A percentile compares a stretch with the other conserved stretches of the same genome.
These are phyloP conservation scores for Drosophila mayri DNA, from an alignment of 1,140 invertebrate genomes.

Conservation along the genomic window DNA sequence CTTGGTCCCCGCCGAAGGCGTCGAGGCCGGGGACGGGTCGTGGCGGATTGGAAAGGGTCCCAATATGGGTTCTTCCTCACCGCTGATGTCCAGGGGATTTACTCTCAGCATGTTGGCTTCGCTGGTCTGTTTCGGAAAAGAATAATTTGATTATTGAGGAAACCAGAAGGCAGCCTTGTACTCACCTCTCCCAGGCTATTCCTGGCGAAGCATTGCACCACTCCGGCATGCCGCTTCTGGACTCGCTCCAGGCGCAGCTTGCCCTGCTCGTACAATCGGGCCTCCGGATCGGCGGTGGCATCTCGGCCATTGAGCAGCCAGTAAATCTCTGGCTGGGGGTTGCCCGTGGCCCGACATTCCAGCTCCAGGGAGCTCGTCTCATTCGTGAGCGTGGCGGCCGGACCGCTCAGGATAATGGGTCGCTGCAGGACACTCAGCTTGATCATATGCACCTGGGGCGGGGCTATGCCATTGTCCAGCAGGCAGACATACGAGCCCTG, in stretches of 20 bases:
- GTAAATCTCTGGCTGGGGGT: constrained; percentile 89
- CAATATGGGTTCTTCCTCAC: constrained; percentile 75
- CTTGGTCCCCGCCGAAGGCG: constrained; percentile 60
- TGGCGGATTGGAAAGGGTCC: constrained; percentile 73
- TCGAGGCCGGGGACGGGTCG: constrained; percentile 32
- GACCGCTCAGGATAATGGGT: constrained; percentile 87
- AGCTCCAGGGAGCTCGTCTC: constrained; percentile 89
- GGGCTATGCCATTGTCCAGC: constrained; percentile 85
- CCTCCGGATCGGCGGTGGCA: constrained; percentile 86
- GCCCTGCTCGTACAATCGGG: constrained; percentile 85
- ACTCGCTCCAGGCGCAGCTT: constrained; percentile 87
- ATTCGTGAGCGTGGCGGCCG: constrained; percentile 87
- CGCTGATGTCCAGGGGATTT: constrained; percentile 90
- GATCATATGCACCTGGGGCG: constrained; percentile 85
- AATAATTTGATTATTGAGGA: not conserved
- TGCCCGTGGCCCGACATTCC: constrained; percentile 88
- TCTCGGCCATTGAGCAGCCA: constrained; percentile 94
- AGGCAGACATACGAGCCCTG: constrained; percentile 90
- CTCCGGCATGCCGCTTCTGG: constrained; percentile 89
- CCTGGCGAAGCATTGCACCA: constrained; percentile 94
- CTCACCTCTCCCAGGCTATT: constrained; percentile 91
- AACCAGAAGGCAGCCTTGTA: not conserved
- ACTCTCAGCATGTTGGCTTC: constrained; percentile 89
- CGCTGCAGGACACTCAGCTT: constrained; percentile 87
- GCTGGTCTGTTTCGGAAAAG: constrained; percentile 76